Conservation (phyloP, 2,888 invertebrate genomes). For the Gastrophysa polygoni region DNA sequence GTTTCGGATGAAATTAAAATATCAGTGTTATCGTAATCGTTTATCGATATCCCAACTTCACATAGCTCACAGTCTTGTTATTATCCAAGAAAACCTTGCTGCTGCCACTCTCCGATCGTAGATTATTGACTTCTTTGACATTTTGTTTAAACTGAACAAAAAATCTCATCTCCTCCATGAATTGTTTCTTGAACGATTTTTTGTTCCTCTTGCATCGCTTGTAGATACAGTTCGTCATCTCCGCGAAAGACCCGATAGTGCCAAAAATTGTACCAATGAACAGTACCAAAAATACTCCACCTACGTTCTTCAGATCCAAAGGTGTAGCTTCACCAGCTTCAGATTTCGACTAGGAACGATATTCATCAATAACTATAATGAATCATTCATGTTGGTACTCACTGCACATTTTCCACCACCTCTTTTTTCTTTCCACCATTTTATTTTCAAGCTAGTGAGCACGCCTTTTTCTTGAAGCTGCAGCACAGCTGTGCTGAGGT, state of each 20-base stretch:
- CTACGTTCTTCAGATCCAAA: constrained; percentile 79
- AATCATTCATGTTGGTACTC: too few relatives aligned
- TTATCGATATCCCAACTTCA: constrained; percentile 2
- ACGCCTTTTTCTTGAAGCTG: constrained; percentile 84
- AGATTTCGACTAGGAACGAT: constrained; percentile 46
- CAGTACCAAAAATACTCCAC: constrained; percentile 83
- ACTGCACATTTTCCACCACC: constrained; percentile 76
- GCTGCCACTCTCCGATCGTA: constrained; percentile 13
- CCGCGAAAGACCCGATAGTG: constrained; percentile 70
- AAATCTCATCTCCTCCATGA: constrained; percentile 74
- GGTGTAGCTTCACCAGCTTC: constrained; percentile 63
- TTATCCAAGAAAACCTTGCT: constrained; percentile 17
- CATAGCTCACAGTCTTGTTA: constrained; percentile 9
- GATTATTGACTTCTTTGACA: constrained; percentile 65
- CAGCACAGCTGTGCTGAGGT: constrained; percentile 80
- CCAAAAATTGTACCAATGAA: constrained; percentile 70
- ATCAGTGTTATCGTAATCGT: background rate
- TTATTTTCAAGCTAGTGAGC: constrained; percentile 77
- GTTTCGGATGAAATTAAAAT: too few relatives aligned
- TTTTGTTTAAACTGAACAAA: constrained; percentile 73
- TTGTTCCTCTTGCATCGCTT: constrained; percentile 50
- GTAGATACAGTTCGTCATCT: constrained; percentile 65
- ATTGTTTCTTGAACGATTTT: constrained; percentile 69
- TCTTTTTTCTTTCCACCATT: constrained; percentile 90
- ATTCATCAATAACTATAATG: too few relatives aligned